Evolutionary conservation across 2,888 invertebrate genomes (phyloP).

Genomic region (Andrena bicolor): DNA sequence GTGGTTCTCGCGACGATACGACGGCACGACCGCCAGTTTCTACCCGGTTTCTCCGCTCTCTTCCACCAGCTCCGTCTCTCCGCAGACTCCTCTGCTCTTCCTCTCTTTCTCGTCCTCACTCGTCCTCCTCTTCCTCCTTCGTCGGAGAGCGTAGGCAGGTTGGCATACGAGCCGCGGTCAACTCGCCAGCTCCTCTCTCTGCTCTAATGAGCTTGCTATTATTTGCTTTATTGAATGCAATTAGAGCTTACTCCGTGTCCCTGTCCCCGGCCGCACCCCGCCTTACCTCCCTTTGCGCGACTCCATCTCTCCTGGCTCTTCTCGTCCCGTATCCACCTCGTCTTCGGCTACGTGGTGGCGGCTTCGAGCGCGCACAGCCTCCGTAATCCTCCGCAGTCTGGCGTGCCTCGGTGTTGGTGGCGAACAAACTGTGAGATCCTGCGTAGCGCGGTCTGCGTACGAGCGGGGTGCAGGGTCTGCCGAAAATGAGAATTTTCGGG

Average conservation of each 20-base stretch:
- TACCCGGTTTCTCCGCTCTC: slow-evolving; percentile 69
- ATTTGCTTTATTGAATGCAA: slow-evolving; percentile 84
- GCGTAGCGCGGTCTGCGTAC: not conserved
- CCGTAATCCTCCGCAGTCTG: slow-evolving; percentile 27
- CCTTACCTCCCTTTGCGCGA: slow-evolving; percentile 49
- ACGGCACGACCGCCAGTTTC: slow-evolving; percentile 73
- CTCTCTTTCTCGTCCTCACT: slow-evolving; percentile 48
- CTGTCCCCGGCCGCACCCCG: slow-evolving; percentile 58
- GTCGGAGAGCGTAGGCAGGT: slow-evolving; percentile 79
- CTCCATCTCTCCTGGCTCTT: slow-evolving; percentile 38
- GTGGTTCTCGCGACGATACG: slow-evolving; percentile 74
- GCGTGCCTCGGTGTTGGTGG: slow-evolving; percentile 23
- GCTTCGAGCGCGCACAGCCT: slow-evolving; percentile 33
- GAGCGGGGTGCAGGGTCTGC: not conserved
- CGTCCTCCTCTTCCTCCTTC: slow-evolving; percentile 61
- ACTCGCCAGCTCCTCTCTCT: slow-evolving; percentile 79
- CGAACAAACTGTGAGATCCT: slow-evolving; percentile 30
- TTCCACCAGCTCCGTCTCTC: slow-evolving; percentile 19
- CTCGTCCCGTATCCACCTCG: slow-evolving; percentile 54
- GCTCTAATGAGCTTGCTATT: slow-evolving; percentile 84
- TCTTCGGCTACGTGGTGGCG: slow-evolving; percentile 43
- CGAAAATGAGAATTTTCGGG: not conserved
- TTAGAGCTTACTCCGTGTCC: slow-evolving; percentile 83
- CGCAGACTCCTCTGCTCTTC: slow-evolving; percentile 44
- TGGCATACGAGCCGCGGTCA: slow-evolving; percentile 78